Evolutionary conservation across 1,140 invertebrate genomes (phyloP).

Genomic region (Drosophila pectinifera): DNA sequence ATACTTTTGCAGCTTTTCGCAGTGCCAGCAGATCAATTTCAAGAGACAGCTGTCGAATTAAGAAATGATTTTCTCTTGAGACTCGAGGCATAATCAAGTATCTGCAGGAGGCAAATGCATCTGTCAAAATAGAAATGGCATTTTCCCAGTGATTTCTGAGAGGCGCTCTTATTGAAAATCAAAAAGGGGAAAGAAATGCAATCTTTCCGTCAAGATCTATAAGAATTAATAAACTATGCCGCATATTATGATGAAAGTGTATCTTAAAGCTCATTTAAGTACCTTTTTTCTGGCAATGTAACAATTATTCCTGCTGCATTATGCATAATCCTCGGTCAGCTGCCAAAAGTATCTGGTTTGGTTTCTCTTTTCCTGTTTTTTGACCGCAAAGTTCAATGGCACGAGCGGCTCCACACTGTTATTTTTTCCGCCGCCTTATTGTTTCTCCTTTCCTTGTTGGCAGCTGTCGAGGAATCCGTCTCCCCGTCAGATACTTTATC

Average conservation of each 20-base stretch:
- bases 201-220: background rate
- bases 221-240: too few species aligned
- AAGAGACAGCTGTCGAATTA: constrained; percentile 62
- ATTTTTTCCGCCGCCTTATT: constrained; percentile 35
- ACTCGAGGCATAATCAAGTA: constrained; percentile 25
- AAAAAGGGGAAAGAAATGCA: too few species aligned
- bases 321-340: background rate
- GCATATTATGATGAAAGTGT: too few species aligned
- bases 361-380: constrained; percentile 2
- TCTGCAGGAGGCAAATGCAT: constrained; percentile 37
- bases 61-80: constrained; percentile 47
- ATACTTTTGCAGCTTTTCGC: constrained; percentile 57
- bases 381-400: constrained; percentile 63
- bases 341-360: constrained; percentile 33
- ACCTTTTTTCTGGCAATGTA: constrained; percentile 1
- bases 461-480: constrained; percentile 31
- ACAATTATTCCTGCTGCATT: constrained; percentile 15
- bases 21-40: constrained; percentile 64
- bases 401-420: constrained; percentile 54
- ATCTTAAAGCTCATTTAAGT: background rate
- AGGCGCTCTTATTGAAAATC: constrained; percentile 4
- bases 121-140: constrained; percentile 45
- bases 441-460: constrained; percentile 23
- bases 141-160: constrained; percentile 10
- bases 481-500: constrained; percentile 59